A percentile compares a stretch with the other conserved stretches of the same genome.
Conservation (phyloP, 1,140 invertebrate genomes). For the Neodiprion lecontei region DNA sequence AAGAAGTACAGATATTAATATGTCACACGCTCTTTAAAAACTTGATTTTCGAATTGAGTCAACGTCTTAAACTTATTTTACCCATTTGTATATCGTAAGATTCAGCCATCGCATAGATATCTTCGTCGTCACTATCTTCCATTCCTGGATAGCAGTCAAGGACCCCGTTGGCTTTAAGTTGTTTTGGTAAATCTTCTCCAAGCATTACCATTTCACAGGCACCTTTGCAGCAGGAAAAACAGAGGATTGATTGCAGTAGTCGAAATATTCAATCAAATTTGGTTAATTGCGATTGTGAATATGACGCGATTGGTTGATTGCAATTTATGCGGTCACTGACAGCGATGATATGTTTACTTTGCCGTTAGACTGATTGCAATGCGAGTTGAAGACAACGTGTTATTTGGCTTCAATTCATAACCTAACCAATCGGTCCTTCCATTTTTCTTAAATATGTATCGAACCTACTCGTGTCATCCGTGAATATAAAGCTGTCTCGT, state of each 20-base stretch:
- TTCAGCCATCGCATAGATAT: slow-evolving; percentile 69
- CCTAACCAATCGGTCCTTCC: slow-evolving; percentile 21
- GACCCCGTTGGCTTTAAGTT: slow-evolving; percentile 61
- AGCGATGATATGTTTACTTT: not conserved
- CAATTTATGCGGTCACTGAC: not conserved
- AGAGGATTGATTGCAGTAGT: slow-evolving; percentile 16
- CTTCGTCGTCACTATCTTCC: slow-evolving; percentile 79
- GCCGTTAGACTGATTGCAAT: too few relatives aligned
- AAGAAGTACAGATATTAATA: slow-evolving; percentile 13
- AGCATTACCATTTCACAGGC: slow-evolving; percentile 82
- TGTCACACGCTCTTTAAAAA: slow-evolving; percentile 16
- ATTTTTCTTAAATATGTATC: slow-evolving; percentile 8
- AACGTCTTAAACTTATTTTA: slow-evolving; percentile 40
- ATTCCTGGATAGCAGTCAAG: slow-evolving; percentile 77
- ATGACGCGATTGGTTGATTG: not conserved
- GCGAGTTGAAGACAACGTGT: too few relatives aligned
- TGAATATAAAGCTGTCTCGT: slow-evolving; percentile 92
- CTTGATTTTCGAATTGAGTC: slow-evolving; percentile 1
- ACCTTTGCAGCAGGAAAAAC: slow-evolving; percentile 55
- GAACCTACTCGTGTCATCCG: slow-evolving; percentile 84
- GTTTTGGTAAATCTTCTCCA: slow-evolving; percentile 73
- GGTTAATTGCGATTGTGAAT: slow-evolving; percentile 34
- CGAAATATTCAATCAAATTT: slow-evolving; percentile 40
- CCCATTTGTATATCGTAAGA: slow-evolving; percentile 77
- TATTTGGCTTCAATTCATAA: slow-evolving; percentile 4